A percentile compares a stretch with the other conserved stretches of the same genome.
These are phyloP conservation scores for Lophura nycthemera DNA, from an alignment of 2,113 vertebrate species.

Conservation along the genomic window DNA sequence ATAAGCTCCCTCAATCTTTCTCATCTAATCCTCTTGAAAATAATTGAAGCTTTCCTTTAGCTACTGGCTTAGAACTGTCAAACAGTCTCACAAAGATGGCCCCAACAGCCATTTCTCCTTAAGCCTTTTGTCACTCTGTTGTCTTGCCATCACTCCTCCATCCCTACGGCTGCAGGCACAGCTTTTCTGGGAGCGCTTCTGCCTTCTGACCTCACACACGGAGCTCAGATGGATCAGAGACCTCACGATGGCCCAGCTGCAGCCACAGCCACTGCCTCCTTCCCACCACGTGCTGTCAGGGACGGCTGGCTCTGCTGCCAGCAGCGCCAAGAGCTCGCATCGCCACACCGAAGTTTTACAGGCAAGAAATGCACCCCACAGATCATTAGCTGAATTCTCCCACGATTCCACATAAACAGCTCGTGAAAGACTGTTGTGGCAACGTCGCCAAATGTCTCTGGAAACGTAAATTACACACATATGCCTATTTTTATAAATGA, in stretches of 20 bases:
- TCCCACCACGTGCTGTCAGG: neutral
- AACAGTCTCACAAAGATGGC: constrained; percentile 25
- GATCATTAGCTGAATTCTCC: constrained; percentile 52
- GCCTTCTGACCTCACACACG: accelerated
- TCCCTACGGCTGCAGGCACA: neutral
- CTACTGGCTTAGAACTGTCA: constrained; percentile 32
- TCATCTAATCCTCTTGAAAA: constrained; percentile 60
- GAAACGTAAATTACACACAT: constrained; percentile 48
- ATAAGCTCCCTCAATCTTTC: constrained; percentile 49
- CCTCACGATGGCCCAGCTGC: neutral
- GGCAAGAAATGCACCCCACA: constrained; percentile 14
- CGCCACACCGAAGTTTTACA: constrained; percentile 21
- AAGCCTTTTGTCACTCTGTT: neutral
- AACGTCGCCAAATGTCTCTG: constrained; percentile 48
- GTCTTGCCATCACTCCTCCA: neutral
- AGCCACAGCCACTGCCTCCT: neutral
- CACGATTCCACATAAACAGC: constrained; percentile 46
- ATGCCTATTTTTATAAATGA: constrained; percentile 62
- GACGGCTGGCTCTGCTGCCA: constrained; percentile 19
- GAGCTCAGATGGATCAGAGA: neutral
- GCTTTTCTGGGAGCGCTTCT: neutral
- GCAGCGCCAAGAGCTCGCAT: constrained; percentile 8
- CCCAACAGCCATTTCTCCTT: neutral
- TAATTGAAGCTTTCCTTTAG: constrained; percentile 56
- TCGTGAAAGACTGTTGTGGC: constrained; percentile 50